Evolutionary conservation across 2,888 invertebrate genomes (phyloP), one percentile per base, ranked within the genome.

Genomic region (Hemithea aestivaria): DNA sequence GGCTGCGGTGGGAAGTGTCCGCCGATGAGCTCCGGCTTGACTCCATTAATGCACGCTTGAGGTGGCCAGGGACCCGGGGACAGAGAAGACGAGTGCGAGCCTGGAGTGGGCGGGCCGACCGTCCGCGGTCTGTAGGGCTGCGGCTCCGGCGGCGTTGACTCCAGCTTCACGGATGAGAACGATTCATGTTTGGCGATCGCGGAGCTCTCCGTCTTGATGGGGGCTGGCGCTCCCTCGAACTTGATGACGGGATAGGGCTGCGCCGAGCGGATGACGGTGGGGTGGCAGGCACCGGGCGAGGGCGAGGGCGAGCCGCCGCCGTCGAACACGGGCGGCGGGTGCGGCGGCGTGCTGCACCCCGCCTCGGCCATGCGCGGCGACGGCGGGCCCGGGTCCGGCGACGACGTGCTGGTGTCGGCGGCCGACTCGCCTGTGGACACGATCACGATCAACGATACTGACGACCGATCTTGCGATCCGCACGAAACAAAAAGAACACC

Each of bases 361-460:
- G 90, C 88, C 82, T 89, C 90, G 72, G 91, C 90, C 89, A 92
- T 91, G 87, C 92, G 92, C 76, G 95, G 95, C 74, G 95, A 95
- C 79, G 93, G 91, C 75, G 95, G 94, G 79, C 93, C 92, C 63
- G 94, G 91, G 89, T 96, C 96, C 80, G 95, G 95, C 75, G 96
- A 96, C 77, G 96, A 95, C 77, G 95, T 95, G 82, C 94, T 95
- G 78, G 96, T 95, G 88, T 96, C 96, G 79, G 95, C 95, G 88
- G 95, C 93, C 79, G 95, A 96, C 90, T 96, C 96, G 89, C 94
- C 94, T 93, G 91, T 64, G 67, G 59, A 61, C 64, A 74, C 74
- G 43, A 83, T 72, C 42, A 40, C 22, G 74, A 76, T 89, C 69
- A 88, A 56, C 46, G 57, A 71, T 48, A 61, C 51, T 53, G 55